phyloP scores from a whole-genome alignment of 2,797 vertebrate species.

The Oryzias dopingdopingensis region DNA sequence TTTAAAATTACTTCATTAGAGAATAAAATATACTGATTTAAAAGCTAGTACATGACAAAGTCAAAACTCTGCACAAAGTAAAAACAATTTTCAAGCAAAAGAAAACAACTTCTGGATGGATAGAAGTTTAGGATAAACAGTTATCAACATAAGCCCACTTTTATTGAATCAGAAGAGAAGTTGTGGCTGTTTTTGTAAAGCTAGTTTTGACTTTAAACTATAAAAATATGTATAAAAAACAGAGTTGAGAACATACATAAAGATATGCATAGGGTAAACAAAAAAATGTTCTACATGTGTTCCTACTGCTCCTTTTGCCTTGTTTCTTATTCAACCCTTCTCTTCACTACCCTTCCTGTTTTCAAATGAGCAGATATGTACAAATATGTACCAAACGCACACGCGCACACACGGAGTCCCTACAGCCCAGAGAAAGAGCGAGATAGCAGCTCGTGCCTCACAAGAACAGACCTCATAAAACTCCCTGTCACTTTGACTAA shows the following conservation, averaged over 20 bases:
- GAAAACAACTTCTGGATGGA: no score
- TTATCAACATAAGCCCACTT: not conserved
- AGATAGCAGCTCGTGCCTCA: slow-evolving; percentile 59
- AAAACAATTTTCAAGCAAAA: no score
- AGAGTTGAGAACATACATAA: not conserved
- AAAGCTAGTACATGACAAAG: no score
- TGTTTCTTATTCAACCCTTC: slow-evolving; percentile 10
- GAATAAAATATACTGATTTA: not conserved
- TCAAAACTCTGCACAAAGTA: no score
- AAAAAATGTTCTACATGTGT: not conserved
- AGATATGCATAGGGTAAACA: not conserved
- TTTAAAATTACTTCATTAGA: not conserved
- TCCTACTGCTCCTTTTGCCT: not conserved
- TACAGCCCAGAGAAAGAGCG: slow-evolving; percentile 42
- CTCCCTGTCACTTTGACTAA: slow-evolving; percentile 78
- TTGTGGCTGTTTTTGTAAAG: not conserved
- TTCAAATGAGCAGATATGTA: slow-evolving; percentile 30
- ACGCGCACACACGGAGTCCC: slow-evolving; percentile 30
- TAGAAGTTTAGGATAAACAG: no score
- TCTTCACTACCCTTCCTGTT: slow-evolving; percentile 15
- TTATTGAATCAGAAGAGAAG: not conserved
- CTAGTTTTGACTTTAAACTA: not conserved
- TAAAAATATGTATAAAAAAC: not conserved
- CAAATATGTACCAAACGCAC: slow-evolving; percentile 9
- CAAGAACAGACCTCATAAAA: slow-evolving; percentile 76